These are phyloP conservation scores for Gadus macrocephalus DNA, from an alignment of 2,113 vertebrate genomes.

Conservation along the genomic window DNA sequence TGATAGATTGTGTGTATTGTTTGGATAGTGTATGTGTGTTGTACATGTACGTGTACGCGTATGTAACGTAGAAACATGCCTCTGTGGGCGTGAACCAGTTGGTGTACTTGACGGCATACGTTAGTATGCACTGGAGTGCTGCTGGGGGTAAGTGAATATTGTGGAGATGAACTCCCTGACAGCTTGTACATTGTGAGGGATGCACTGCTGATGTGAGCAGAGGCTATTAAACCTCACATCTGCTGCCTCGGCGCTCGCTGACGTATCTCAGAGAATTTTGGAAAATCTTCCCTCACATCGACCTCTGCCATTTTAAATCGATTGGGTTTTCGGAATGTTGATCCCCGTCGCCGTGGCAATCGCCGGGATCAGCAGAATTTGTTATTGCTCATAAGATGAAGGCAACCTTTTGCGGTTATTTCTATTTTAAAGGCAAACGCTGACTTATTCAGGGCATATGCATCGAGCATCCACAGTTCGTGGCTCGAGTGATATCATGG, in stretches of 20 bases:
- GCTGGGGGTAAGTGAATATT: background rate
- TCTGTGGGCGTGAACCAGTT: background rate
- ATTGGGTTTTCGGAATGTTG: too few relatives aligned
- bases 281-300: constrained; percentile 50
- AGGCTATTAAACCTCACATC: background rate
- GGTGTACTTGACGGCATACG: background rate
- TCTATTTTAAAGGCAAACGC: constrained; percentile 43
- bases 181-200: background rate
- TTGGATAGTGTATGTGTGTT: background rate
- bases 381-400: too few relatives aligned
- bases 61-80: background rate
- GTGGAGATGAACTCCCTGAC: background rate
- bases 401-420: too few relatives aligned
- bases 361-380: too few relatives aligned
- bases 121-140: background rate
- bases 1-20: constrained; percentile 3
- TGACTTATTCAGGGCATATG: too few relatives aligned
- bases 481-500: too few relatives aligned
- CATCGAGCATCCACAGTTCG: too few relatives aligned
- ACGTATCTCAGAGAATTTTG: too few relatives aligned
- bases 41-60: background rate
- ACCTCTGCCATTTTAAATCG: too few relatives aligned
- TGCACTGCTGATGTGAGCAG: background rate
- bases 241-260: too few relatives aligned
- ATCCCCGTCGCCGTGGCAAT: too few relatives aligned